Conservation (phyloP, 1,140 invertebrate species). For the Drosophila eugracilis region DNA sequence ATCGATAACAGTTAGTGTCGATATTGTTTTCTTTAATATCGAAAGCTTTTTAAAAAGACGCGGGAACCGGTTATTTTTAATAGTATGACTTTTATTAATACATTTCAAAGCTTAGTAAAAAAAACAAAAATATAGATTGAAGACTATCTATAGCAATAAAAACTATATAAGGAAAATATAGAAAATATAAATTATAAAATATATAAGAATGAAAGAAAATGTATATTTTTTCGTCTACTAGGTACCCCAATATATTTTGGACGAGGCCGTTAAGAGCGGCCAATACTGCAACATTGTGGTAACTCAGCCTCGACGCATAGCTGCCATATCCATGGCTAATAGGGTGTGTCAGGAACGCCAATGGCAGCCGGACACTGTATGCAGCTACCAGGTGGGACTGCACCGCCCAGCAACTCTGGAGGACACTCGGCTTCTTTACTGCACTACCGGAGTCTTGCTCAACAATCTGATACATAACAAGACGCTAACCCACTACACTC, state of each 20-base stretch:
- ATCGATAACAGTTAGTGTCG: constrained; percentile 1
- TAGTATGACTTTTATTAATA: background rate
- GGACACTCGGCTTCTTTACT: constrained; percentile 94
- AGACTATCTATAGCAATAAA: too few species aligned
- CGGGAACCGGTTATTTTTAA: background rate
- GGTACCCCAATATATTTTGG: constrained; percentile 96
- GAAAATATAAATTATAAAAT: too few species aligned
- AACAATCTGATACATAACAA: constrained; percentile 89
- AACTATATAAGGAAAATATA: too few species aligned
- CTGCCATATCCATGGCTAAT: constrained; percentile 94
- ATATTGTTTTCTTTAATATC: background rate
- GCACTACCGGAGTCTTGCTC: constrained; percentile 92
- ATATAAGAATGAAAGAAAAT: too few species aligned
- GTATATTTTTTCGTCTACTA: too few species aligned
- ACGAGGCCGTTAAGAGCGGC: constrained; percentile 88
- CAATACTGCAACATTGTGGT: constrained; percentile 91
- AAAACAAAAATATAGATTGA: too few species aligned
- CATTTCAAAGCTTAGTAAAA: too few species aligned
- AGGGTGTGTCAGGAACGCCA: constrained; percentile 93
- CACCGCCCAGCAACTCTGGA: constrained; percentile 42
- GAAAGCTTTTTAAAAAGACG: background rate
- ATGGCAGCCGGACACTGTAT: constrained; percentile 91
- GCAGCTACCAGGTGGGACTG: constrained; percentile 91
- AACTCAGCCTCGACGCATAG: constrained; percentile 95
- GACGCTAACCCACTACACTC: constrained; percentile 91